These are phyloP conservation scores for Hystrix cristata DNA, from an alignment of 2,113 vertebrate species.

Conservation along the genomic window DNA sequence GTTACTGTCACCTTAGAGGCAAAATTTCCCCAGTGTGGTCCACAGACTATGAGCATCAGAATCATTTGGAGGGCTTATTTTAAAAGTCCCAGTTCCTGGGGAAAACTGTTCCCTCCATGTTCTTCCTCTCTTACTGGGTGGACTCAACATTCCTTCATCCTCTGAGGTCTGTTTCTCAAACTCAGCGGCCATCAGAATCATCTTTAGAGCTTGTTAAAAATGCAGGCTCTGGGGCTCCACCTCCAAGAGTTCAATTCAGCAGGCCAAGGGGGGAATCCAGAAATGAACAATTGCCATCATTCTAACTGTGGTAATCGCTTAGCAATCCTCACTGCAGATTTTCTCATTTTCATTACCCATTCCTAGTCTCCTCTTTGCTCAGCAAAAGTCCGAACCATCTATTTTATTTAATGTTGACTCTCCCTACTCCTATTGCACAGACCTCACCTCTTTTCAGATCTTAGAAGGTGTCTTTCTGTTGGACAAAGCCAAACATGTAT, in stretches of 20 bases:
- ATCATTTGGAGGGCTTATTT: conserved; percentile 22
- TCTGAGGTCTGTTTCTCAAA: conserved; percentile 23
- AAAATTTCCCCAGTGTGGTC: neutral
- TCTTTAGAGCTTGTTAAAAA: conserved; percentile 31
- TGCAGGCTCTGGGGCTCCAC: neutral
- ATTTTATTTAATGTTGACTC: neutral
- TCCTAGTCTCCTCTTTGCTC: neutral
- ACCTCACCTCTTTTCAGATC: neutral
- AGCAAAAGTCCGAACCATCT: neutral
- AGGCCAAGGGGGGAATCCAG: conserved; percentile 5
- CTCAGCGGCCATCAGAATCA: neutral
- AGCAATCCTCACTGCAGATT: conserved; percentile 15
- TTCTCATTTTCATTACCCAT: conserved; percentile 15
- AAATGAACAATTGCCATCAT: conserved; percentile 9
- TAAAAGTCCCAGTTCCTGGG: neutral
- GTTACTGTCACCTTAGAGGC: neutral
- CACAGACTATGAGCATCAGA: neutral
- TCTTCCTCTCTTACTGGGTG: neutral
- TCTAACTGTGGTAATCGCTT: conserved; percentile 31
- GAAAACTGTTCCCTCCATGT: neutral
- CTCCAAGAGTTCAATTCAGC: neutral
- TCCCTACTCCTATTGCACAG: neutral
- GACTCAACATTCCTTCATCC: neutral
- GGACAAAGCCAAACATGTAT: neutral
- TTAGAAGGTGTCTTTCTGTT: conserved; percentile 20